These are phyloP conservation scores for Equus przewalskii DNA, from an alignment of 2,113 vertebrate genomes.

Conservation along the genomic window DNA sequence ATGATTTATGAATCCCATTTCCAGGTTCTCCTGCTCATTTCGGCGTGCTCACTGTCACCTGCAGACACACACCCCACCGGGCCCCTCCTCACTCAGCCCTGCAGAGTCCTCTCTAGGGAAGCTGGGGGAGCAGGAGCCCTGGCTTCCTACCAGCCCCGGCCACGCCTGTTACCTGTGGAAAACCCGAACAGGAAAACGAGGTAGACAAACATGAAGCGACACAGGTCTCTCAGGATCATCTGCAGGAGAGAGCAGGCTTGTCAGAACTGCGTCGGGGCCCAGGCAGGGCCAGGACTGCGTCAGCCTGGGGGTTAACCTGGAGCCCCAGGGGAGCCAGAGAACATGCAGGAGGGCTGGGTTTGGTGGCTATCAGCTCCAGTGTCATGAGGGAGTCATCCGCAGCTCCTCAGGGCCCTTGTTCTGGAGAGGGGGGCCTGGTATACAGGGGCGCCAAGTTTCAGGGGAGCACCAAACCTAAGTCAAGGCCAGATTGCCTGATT, in stretches of 20 bases:
- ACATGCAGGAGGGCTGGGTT: not conserved
- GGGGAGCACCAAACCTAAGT: not conserved
- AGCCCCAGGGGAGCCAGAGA: not conserved
- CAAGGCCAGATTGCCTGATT: not conserved
- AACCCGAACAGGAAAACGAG: slow-evolving; percentile 96
- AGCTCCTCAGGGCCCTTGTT: not conserved
- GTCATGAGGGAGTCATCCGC: not conserved
- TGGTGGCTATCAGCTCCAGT: not conserved
- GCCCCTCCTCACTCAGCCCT: not conserved
- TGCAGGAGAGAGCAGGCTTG: slow-evolving; percentile 79
- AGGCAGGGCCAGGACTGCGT: accelerated
- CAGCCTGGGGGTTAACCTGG: not conserved
- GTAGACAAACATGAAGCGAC: slow-evolving; percentile 97
- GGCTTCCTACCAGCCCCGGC: not conserved
- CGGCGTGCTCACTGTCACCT: not conserved
- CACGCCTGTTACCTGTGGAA: slow-evolving; percentile 93
- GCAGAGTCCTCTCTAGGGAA: not conserved
- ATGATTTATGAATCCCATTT: not conserved
- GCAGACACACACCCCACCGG: not conserved
- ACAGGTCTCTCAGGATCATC: slow-evolving; percentile 97
- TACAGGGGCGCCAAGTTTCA: not conserved
- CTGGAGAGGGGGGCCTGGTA: not conserved
- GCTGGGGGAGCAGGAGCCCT: not conserved
- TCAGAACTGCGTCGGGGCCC: not conserved
- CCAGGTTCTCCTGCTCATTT: not conserved